Evolutionary conservation across 2,888 invertebrate genomes (phyloP), one percentile per base, ranked within the genome.

Genomic region (Nephrotoma appendiculata): DNA sequence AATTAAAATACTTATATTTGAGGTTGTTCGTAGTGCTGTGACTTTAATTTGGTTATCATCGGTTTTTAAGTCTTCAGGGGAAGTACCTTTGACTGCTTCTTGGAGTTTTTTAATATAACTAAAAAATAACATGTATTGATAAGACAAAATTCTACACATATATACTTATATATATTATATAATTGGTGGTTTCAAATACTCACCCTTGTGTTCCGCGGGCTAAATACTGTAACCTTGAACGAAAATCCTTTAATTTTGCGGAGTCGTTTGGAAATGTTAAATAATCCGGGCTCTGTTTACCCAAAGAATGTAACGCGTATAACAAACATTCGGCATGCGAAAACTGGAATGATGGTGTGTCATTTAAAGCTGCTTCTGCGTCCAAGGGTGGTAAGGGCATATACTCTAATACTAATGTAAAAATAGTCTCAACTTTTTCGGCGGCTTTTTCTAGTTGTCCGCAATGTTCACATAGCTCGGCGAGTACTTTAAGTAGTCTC

Each of bases 311-410:
- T 84, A 95, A 92, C 11, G 94, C 93, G 88, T 91, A 98, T 89
- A 99, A 93, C 48, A 98, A 93, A 92, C 98, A 98, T 92, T 99
- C 99, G 2, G 98, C 97, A 90, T 96, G 96, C 52, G 98, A 97
- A 90, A 98, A 98, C 90, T 98, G 96, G 86, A 98, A 94, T 87
- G 96, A 95, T n/a, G 98, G 97, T 88, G 95, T 94, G 84, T 95
- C 92, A 71, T 92, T 92, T 44, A 93, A 91, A 87, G 92, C 91
- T 86, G 93, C 94, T 86, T 93, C 94, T 88, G 93, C 94, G 88
- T 95, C 95, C 86, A 95, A 92, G 87, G 98, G 96, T 19, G 98
- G 98, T 89, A 96, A 93, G 5, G 98, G 98, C 94, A 98, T 95
- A 90, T 96, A 97, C 89, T 95, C 94, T 93, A 97, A 93, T 84